Base-by-base conservation (phyloP, 2,888 invertebrate genomes). In the Campoplex nolae region DNA sequence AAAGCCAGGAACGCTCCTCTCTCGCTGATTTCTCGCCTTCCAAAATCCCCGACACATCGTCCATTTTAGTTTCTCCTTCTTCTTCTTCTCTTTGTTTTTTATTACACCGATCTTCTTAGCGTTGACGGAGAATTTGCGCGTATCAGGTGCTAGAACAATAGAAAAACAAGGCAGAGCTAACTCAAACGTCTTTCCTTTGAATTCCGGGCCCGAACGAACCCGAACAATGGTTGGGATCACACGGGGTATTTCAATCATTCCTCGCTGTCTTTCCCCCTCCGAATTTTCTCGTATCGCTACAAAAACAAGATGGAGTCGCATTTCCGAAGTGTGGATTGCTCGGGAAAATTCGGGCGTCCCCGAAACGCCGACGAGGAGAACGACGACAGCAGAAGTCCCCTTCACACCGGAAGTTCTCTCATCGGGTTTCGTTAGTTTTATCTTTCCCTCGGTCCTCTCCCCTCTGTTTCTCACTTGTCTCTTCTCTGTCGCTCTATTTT, bases 21-120 rank as follows among this genome's bases (percentile, higher is more conserved):
- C 45, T 87, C 87, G 93, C 92, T 93, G 92, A 92, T 92, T 93
- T 92, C 93, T 92, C 90, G 91, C 90, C 89, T 79, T 88, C 85
- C 88, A 85, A 75, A 90, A 89, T 91, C 90, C 62, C 89, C 89
- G 90, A 89, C 88, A 89, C 92, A 28, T 83, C 77, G 70, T 76
- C 83, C 70, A 83, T 76, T 79, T 81, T 70, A 67, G 58, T 68
- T 70, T n/a, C 32, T 54, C 70, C 42, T 74, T 73, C 54, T 58
- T 54, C 32, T 51, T 45, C 35, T 74, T 9, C 11, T 28, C 51
- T 35, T 45, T 9, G 11, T 28, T 51, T 35, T 45, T 45, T 62
- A 45, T 42, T 65, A 23, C 54, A 35, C 76, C 42, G 71, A 77
- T 70, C 45, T 84, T 78, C 28, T 32, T n/a, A 13, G 51, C 70